Base-by-base conservation (phyloP, 2,888 invertebrate species). In the Nemapogon koenigi region DNA sequence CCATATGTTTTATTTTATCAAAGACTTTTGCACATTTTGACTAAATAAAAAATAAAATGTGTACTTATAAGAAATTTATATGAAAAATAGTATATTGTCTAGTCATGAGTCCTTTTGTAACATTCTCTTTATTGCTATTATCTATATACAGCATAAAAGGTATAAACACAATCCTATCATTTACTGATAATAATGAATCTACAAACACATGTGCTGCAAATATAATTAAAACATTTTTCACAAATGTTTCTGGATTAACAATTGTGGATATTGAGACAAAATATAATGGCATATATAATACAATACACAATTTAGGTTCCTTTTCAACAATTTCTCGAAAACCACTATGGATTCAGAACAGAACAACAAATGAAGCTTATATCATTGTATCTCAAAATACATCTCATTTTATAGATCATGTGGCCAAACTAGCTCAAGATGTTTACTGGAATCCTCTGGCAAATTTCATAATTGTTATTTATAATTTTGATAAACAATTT, bases 371-470 rank as follows among this genome's bases (percentile, higher is more conserved):
- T 16, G 31, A 31, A 8, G 31, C 16, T 2, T 31, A 31, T 16
- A 15, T 31, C 3, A 31, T 31, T 16, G 31, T 16, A 16, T 15
- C 31, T 2, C 8, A 3, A 16, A 16, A 16, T 2, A 11, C 31
- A 16, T 16, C 16, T 31, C 16, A 31, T 3, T 16, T 31, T 10
- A 10, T 31, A 31, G 17, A 31, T 8, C 16, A 31, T 11, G 11
- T 31, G 7, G 16, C 16, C 3, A 16, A 16, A 16, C 16, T 31
- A 4, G 16, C 8, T 4, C 31, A 46, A 16, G 61, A 67, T 40
- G 37, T 53, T 16, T 53, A 56, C 40, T 68, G 64, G 65, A 61
- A 64, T 41, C 59, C 68, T 10, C 54, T 47, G 46, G 64, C 59
- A 7, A 51, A 49, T 41, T 57, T 58, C 43, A 50, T 67, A 16